These are phyloP conservation scores for Bugulina stolonifera DNA, from an alignment of 2,888 invertebrate genomes.

Conservation along the genomic window DNA sequence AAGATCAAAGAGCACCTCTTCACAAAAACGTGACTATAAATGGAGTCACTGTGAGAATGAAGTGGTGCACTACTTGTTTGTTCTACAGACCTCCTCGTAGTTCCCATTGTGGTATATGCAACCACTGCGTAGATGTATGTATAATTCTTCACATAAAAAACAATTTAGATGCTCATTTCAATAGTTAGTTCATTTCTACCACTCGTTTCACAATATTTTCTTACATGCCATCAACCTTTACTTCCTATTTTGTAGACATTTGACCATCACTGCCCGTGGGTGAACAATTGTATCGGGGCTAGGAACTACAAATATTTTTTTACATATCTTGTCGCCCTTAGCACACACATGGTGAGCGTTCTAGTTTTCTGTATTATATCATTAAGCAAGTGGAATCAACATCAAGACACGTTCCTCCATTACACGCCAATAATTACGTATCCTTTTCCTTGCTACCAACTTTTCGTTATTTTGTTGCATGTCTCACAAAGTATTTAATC, in stretches of 20 bases:
- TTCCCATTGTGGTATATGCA: constrained; percentile 98
- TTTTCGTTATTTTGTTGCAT: not conserved
- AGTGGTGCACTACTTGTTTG: constrained; percentile 99
- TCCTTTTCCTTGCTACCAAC: not conserved
- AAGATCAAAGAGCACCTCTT: constrained; percentile 84
- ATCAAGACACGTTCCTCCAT: not conserved
- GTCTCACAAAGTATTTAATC: too few species aligned
- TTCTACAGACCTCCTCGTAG: constrained; percentile 98
- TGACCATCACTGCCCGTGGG: constrained; percentile 84
- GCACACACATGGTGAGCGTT: constrained; percentile 95
- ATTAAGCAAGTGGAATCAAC: constrained; percentile 31
- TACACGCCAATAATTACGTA: constrained; percentile 9
- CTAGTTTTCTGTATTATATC: constrained; percentile 87
- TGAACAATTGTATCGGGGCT: constrained; percentile 69
- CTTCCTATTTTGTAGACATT: constrained; percentile 71
- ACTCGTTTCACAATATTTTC: too few species aligned
- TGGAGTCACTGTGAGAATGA: constrained; percentile 97
- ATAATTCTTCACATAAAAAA: too few species aligned
- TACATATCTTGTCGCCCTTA: constrained; percentile 91
- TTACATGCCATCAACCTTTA: too few species aligned
- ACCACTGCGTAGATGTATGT: constrained; percentile 71
- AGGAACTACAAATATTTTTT: constrained; percentile 98
- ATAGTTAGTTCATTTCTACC: too few species aligned
- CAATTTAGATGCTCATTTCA: too few species aligned
- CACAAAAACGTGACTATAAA: constrained; percentile 97